Percentiles rank a stretch among this genome's conserved stretches.
Evolutionary conservation across 1,140 invertebrate genomes (phyloP).

Genomic region (Holotrichia oblita): DNA sequence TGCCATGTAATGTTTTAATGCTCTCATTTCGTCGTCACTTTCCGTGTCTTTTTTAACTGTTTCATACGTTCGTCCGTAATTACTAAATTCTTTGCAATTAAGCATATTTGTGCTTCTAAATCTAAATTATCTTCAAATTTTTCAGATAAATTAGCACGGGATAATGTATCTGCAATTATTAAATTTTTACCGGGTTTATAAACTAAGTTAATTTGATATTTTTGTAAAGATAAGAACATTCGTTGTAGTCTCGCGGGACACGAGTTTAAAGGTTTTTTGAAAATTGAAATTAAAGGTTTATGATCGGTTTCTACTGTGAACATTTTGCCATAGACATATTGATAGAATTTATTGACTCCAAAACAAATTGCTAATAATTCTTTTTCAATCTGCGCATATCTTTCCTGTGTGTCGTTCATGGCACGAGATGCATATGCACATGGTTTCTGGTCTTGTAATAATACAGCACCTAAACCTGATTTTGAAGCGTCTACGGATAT

Average conservation of each 20-base stretch:
- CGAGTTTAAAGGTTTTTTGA: constrained; percentile 46
- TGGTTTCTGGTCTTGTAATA: constrained; percentile 56
- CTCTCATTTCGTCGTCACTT: too few relatives aligned
- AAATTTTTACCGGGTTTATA: constrained; percentile 51
- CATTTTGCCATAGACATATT: constrained; percentile 49
- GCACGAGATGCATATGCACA: constrained; percentile 56
- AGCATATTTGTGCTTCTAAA: too few relatives aligned
- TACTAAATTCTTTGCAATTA: too few relatives aligned
- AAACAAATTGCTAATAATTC: constrained; percentile 46
- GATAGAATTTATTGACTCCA: constrained; percentile 44
- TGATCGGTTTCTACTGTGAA: constrained; percentile 49
- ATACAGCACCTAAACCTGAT: constrained; percentile 54
- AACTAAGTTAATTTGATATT: constrained; percentile 47
- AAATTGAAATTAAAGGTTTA: constrained; percentile 50
- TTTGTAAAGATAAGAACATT: constrained; percentile 47
- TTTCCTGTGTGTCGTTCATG: constrained; percentile 56
- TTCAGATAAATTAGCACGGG: too few relatives aligned
- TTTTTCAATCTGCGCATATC: constrained; percentile 48
- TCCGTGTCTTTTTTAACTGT: too few relatives aligned
- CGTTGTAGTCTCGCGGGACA: constrained; percentile 46
- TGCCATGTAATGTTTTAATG: too few relatives aligned
- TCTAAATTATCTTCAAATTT: too few relatives aligned
- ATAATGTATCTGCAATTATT: constrained; percentile 57
- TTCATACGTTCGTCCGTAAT: too few relatives aligned
- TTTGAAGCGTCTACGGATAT: constrained; percentile 57